Percentiles rank a stretch among this genome's conserved stretches.
Conservation (phyloP, 2,888 invertebrate genomes). For the Ectemnius lituratus region DNA sequence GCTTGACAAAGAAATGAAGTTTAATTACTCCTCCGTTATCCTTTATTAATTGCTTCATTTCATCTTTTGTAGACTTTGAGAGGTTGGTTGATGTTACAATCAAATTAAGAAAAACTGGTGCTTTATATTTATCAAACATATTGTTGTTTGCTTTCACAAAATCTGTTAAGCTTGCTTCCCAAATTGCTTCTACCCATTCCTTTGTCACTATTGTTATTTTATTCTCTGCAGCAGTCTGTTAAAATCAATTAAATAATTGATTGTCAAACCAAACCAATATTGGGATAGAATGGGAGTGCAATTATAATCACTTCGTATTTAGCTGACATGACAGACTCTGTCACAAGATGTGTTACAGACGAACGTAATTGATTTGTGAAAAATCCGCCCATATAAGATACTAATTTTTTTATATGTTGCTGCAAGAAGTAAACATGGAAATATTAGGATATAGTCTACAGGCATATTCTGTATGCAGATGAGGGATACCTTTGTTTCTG, state of each 20-base stretch:
- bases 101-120: constrained; percentile 88
- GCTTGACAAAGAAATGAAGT: constrained; percentile 15
- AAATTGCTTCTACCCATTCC: constrained; percentile 90
- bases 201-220: constrained; percentile 85
- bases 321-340: constrained; percentile 86
- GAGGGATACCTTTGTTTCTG: constrained; percentile 77
- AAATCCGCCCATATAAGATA: constrained; percentile 88
- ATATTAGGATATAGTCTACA: background rate
- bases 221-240: constrained; percentile 84
- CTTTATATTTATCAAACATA: constrained; percentile 81
- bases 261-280: background rate
- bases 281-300: background rate
- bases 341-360: constrained; percentile 89
- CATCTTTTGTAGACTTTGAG: constrained; percentile 81
- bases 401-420: constrained; percentile 81
- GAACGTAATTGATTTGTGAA: constrained; percentile 83
- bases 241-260: constrained; percentile 29
- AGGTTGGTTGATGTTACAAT: constrained; percentile 90
- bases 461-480: background rate
- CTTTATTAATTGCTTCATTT: constrained; percentile 84
- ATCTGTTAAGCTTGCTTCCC: constrained; percentile 84
- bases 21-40: constrained; percentile 83
- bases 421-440: constrained; percentile 66
- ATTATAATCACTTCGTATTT: constrained; percentile 84
- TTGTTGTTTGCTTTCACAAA: constrained; percentile 83